A percentile compares a stretch with the other conserved stretches of the same genome.
phyloP scores from a whole-genome alignment of 2,888 invertebrate genomes.

The Clivina fossor region DNA sequence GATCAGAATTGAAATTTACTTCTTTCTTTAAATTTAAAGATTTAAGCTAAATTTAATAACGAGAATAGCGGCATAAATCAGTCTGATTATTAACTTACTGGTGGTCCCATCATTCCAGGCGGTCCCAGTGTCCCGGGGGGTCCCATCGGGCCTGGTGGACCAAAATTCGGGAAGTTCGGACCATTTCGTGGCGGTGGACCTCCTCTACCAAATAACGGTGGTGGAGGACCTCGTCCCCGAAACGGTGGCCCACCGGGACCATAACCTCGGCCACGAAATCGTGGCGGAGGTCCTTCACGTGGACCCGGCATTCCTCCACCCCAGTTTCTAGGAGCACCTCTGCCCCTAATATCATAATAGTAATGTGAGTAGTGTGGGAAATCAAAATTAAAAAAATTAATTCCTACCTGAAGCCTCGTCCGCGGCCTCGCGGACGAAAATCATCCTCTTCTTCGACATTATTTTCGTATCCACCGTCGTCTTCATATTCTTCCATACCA shows the following conservation, averaged over 20 bases:
- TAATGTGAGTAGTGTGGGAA: background rate
- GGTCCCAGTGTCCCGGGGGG: conserved; percentile 51
- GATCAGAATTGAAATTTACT: too few relatives aligned
- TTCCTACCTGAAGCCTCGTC: conserved; percentile 56
- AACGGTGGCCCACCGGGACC: conserved; percentile 57
- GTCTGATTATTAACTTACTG: conserved; percentile 51
- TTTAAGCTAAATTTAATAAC: too few relatives aligned
- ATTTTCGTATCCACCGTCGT: conserved; percentile 42
- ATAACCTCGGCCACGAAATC: conserved; percentile 69
- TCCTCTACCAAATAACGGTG: conserved; percentile 56
- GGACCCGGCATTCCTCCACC: conserved; percentile 48
- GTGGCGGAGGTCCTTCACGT: conserved; percentile 59
- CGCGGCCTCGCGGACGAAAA: conserved; percentile 52
- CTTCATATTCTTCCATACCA: conserved; percentile 27
- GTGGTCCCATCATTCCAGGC: conserved; percentile 59
- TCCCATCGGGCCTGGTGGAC: conserved; percentile 60
- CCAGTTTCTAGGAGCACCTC: conserved; percentile 53
- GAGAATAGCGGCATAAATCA: too few relatives aligned
- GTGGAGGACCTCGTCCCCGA: conserved; percentile 56
- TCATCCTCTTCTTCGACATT: conserved; percentile 54
- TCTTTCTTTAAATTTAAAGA: too few relatives aligned
- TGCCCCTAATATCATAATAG: conserved; percentile 45
- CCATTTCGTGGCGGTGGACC: conserved; percentile 55
- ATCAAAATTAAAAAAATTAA: background rate
- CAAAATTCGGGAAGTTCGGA: conserved; percentile 56